A percentile compares a stretch with the other conserved stretches of the same genome.
phyloP scores from a whole-genome alignment of 2,113 vertebrate species.

The Phalacrocorax pelagicus region DNA sequence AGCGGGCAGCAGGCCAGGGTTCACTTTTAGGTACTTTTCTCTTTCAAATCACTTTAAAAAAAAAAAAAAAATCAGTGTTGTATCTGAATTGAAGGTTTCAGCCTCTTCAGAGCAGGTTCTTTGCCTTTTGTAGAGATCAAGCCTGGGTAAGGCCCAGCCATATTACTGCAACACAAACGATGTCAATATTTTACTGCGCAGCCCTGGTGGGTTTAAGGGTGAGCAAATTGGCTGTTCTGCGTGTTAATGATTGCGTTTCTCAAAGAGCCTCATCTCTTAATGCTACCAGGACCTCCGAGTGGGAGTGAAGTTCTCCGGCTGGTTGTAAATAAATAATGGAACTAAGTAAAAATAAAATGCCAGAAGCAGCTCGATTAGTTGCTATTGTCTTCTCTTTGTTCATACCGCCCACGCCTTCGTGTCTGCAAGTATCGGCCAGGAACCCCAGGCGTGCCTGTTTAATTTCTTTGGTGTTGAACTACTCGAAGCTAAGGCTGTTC shows the following conservation, averaged over 20 bases:
- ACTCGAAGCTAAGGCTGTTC: not conserved
- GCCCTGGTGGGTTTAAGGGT: not conserved
- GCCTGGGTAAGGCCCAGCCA: not conserved
- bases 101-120: not conserved
- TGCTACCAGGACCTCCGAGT: not conserved
- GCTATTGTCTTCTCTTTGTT: not conserved
- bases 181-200: fast-evolving
- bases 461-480: not conserved
- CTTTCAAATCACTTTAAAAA: not conserved
- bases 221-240: not conserved
- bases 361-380: not conserved
- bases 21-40: not conserved
- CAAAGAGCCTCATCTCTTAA: not conserved
- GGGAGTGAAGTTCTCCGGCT: not conserved
- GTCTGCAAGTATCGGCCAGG: not conserved
- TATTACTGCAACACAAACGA: fast-evolving
- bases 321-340: not conserved
- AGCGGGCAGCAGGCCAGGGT: not conserved
- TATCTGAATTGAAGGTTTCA: not conserved
- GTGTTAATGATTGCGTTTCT: not conserved
- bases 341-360: not conserved
- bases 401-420: not conserved
- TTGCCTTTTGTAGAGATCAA: not conserved
- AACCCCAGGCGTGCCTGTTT: not conserved
- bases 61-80: not conserved